Base-by-base conservation (phyloP, 2,113 vertebrate genomes). In the Tinamus guttatus region DNA sequence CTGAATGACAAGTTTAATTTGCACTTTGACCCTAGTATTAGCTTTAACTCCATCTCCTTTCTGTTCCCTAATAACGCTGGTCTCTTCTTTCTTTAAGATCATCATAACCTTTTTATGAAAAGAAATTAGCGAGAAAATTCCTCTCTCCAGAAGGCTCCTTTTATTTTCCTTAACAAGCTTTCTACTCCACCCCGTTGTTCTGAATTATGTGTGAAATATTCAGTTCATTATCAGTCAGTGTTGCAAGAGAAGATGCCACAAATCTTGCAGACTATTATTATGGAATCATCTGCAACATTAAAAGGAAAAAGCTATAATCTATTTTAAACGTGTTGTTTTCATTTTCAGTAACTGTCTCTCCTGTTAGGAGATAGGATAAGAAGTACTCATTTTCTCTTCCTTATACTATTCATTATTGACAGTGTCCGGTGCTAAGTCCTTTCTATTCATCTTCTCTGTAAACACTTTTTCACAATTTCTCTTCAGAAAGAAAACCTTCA, bases 311-410 rank as follows among this genome's bases (percentile, higher is more conserved):
- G 58, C 65, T 89, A 40, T 65, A 73, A 89, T 92, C 76, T 12
- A 8, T 71, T 84, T 90, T 69, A 93, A 90, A 95, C 89, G 49
- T 90, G 69, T 18, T 89, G 54, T 81, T 96, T 94, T 93, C 60
- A 62, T 90, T 96, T 94, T 93, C 76, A n/a, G 43, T 79, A 47
- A 90, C 77, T 52, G 28, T 81, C 64, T 86, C 51, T 95, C 34
- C 71, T 86, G 27, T 93, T 90, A 76, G 1, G 13, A 87, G 54
- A 73, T 11, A 58, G 38, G 22, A 38, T 62, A 67, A 88, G 51
- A 91, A 81, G 69, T 49, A 58, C 32, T 91, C 51, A 47, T 94
- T 92, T 95, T 88, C 65, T 91, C 60, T 90, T 81, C 80, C 14
- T 18, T 76, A 58, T 58, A 81, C 85, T 75, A 79, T 76, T 90